Evolutionary conservation across 2,113 vertebrate genomes (phyloP), one percentile per base, ranked within the genome.

Genomic region (Zingel zingel): DNA sequence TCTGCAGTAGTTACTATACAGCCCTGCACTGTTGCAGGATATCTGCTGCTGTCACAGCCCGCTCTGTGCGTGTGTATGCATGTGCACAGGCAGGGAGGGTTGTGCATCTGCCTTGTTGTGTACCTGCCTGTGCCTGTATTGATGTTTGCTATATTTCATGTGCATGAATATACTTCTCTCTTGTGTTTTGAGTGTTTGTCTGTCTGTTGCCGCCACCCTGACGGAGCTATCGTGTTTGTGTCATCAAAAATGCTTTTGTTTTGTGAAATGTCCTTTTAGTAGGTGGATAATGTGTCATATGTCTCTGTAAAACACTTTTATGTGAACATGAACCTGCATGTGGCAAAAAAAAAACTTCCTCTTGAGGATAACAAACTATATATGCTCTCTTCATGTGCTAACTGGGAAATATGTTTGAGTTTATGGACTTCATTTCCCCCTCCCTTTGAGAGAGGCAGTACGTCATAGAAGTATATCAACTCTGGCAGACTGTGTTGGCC

Each of bases 1-100:
- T 91, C 89, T 92, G 92, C 91, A 90, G 92, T 43, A 87, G 77
- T 77, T 84, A 83, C 82, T 66, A 81, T 78, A 72, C 74, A 79
- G 66, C 48, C 33, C 76, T 77, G 79, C 83, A 57, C 58, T 83
- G 87, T 77, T 56, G 89, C 80, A 74, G 76, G 86, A 91, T 87
- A 90, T 73, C 76, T 77, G 70, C 83, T 74, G 75, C 75, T 78
- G 64, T 72, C 63, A 69, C 64, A 9, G 2, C 48, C 62, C 1
- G 4, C 12, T 57, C n/a, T 82, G 58, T 45, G n/a, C 12, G 50
- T 75, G 76, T 67, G 68, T 47, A 18, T 80, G 74, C 23, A 63
- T 19, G 74, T 89, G 77, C 13, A 43, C 39, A 54, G 45, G 39
- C 18, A 53, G 45, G 43, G n/a, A 67, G 15, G 15, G 9, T 25